phyloP scores from a whole-genome alignment of 2,888 invertebrate genomes.

The Limnephilus lunatus region DNA sequence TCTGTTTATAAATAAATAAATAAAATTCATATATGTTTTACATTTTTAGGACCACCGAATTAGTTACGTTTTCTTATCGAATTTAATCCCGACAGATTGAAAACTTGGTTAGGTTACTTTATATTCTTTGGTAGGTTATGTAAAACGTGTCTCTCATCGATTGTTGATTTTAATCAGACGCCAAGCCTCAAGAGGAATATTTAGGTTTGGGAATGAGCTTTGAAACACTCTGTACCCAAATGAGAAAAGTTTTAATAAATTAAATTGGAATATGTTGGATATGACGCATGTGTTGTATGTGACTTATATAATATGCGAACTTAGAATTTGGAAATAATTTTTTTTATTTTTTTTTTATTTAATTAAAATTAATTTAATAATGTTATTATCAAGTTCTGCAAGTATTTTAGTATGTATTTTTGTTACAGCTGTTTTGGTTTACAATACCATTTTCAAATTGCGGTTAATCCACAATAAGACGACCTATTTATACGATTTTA shows the following conservation, averaged over 20 bases:
- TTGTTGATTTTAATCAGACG: background rate
- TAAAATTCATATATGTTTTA: too few relatives aligned
- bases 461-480: too few relatives aligned
- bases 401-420: too few relatives aligned
- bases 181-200: background rate
- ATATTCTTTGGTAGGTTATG: background rate
- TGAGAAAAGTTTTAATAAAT: slow-evolving; percentile 2
- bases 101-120: background rate
- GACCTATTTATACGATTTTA: too few relatives aligned
- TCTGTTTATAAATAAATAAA: too few relatives aligned
- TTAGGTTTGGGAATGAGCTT: background rate
- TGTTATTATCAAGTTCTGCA: too few relatives aligned
- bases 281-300: background rate
- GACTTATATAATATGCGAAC: background rate
- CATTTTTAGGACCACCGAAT: background rate
- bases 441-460: too few relatives aligned
- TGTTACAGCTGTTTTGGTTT: too few relatives aligned
- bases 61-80: background rate
- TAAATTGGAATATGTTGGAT: background rate
- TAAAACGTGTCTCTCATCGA: background rate
- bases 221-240: background rate
- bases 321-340: background rate
- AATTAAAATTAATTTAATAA: too few relatives aligned
- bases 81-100: background rate
- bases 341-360: too few relatives aligned